Conservation (phyloP, 2,797 vertebrate species). For the Pelobates cultripes region DNA sequence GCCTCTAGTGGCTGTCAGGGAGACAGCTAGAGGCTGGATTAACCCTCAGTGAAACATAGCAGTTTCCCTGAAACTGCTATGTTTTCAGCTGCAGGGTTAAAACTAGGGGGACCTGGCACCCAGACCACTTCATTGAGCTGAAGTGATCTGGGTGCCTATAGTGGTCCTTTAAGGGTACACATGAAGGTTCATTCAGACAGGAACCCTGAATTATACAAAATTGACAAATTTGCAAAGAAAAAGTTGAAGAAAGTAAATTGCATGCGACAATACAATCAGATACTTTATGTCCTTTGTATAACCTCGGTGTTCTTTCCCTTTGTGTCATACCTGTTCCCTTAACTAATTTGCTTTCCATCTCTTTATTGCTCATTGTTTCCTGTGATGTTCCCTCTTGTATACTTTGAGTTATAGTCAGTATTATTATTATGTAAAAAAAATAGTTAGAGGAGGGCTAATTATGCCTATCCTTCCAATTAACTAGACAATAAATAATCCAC, state of each 20-base stretch:
- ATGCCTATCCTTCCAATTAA: slow-evolving; percentile 42
- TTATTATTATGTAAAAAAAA: slow-evolving; percentile 29
- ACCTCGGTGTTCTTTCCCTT: slow-evolving; percentile 15
- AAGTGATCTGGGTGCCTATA: no score
- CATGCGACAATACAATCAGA: not conserved
- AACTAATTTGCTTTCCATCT: slow-evolving; percentile 44
- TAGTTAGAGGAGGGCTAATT: slow-evolving; percentile 35
- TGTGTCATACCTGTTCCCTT: slow-evolving; percentile 38
- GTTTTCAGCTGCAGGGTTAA: no score
- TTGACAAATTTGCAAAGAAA: not conserved
- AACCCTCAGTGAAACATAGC: no score
- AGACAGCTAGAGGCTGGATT: no score
- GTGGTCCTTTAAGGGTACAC: no score
- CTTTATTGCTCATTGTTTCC: slow-evolving; percentile 37
- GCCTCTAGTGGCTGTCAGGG: no score
- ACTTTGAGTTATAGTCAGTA: slow-evolving; percentile 29
- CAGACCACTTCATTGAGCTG: no score
- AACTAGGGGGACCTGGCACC: no score
- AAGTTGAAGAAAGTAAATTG: not conserved
- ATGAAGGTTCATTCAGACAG: not conserved
- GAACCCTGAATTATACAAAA: not conserved
- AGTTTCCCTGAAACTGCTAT: no score
- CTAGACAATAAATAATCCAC: slow-evolving; percentile 28
- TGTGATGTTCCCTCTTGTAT: slow-evolving; percentile 25
- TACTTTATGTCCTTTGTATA: slow-evolving; percentile 16